Percentiles rank a stretch among this genome's conserved stretches.
These are phyloP conservation scores for Drosophila ironensis DNA, from an alignment of 1,140 invertebrate species.

Conservation along the genomic window DNA sequence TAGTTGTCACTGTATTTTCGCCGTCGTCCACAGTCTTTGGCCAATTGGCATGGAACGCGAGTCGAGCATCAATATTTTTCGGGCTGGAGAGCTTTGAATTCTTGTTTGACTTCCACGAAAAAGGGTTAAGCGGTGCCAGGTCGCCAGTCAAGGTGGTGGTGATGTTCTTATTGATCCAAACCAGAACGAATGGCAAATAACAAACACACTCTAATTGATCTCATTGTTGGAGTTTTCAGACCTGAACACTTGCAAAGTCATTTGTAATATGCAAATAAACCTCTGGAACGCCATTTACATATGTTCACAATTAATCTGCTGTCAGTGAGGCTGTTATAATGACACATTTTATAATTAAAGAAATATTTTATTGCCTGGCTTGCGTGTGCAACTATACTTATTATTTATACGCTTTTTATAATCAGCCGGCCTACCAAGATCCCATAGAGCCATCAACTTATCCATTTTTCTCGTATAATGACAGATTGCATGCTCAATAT, in stretches of 20 bases:
- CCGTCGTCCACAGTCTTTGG: constrained; percentile 24
- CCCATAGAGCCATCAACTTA: constrained; percentile 17
- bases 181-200: constrained; percentile 11
- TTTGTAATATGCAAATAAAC: constrained; percentile 29
- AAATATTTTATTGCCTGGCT: not conserved
- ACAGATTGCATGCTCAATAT: not conserved
- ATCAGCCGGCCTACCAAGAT: too few relatives aligned
- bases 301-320: constrained; percentile 34
- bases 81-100: constrained; percentile 23
- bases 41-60: constrained; percentile 36
- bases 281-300: constrained; percentile 18
- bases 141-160: constrained; percentile 27
- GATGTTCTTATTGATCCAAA: constrained; percentile 26
- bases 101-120: constrained; percentile 41
- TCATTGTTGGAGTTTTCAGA: constrained; percentile 26
- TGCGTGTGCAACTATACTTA: constrained; percentile 1
- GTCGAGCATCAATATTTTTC: constrained; percentile 32
- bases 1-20: constrained; percentile 8
- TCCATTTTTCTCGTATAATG: constrained; percentile 6
- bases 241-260: constrained; percentile 4
- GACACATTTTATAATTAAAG: constrained; percentile 27
- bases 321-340: constrained; percentile 30
- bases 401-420: constrained; percentile 18
- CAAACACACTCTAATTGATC: constrained; percentile 30
- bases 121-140: constrained; percentile 35